phyloP scores from a whole-genome alignment of 2,113 vertebrate genomes.

The Nyctibius bracteatus region DNA sequence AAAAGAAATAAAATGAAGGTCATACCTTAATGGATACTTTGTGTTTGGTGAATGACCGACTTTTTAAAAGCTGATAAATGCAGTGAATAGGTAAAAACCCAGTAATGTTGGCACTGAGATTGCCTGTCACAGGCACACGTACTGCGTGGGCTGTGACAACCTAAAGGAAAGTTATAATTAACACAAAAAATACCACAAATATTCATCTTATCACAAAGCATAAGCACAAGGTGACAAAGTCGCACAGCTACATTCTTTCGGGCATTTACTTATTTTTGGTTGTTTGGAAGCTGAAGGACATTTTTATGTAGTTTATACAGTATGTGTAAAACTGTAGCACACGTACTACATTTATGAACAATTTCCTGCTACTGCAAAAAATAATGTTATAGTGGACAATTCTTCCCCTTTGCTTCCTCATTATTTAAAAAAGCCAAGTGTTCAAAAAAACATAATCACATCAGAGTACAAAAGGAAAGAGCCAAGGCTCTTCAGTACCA shows the following conservation, averaged over 20 bases:
- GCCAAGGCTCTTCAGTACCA: background rate
- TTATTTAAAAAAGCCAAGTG: background rate
- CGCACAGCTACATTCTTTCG: background rate
- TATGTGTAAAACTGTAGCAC: background rate
- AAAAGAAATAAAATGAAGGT: background rate
- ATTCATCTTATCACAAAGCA: background rate
- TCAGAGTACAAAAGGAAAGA: background rate
- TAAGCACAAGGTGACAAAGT: background rate
- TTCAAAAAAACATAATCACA: background rate
- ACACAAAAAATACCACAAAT: background rate
- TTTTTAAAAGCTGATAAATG: conserved; percentile 95
- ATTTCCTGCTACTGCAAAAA: background rate
- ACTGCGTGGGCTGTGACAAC: conserved; percentile 97
- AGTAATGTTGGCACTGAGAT: conserved; percentile 92
- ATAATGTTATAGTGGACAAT: background rate
- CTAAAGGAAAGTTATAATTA: conserved; percentile 49
- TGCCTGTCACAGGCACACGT: conserved; percentile 93
- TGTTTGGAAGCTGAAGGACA: background rate
- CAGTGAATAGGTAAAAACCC: conserved; percentile 98
- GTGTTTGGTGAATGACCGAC: conserved; percentile 97
- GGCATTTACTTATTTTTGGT: background rate
- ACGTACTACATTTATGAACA: fast-evolving
- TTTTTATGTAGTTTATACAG: background rate
- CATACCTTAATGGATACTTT: conserved; percentile 98
- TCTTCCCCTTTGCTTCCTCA: background rate